Percentiles rank a stretch among this genome's conserved stretches.
These are phyloP conservation scores for Coremacera marginata DNA, from an alignment of 2,888 invertebrate genomes.

Conservation along the genomic window DNA sequence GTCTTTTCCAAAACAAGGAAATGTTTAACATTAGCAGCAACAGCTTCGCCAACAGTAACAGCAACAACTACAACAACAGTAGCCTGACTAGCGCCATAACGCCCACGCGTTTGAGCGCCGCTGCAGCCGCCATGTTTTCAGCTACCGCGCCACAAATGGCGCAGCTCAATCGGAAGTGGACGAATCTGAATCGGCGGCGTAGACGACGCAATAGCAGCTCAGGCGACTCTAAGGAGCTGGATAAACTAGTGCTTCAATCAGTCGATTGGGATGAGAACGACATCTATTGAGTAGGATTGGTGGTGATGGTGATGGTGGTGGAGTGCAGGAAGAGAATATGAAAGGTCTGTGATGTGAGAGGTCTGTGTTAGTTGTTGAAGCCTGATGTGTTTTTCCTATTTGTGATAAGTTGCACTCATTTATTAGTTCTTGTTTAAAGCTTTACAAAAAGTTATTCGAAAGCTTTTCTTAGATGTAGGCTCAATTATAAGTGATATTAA, in stretches of 20 bases:
- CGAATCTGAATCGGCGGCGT: constrained; percentile 63
- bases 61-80: constrained; percentile 40
- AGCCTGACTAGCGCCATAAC: constrained; percentile 59
- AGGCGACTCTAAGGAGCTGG: constrained; percentile 67
- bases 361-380: background rate
- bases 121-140: constrained; percentile 62
- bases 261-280: constrained; percentile 70
- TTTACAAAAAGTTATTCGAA: background rate
- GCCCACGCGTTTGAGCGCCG: constrained; percentile 62
- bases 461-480: background rate
- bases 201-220: constrained; percentile 66
- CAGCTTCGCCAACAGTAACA: constrained; percentile 42
- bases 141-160: constrained; percentile 67
- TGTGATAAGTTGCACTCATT: background rate
- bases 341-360: background rate
- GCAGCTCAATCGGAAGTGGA: constrained; percentile 67
- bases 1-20: constrained; percentile 63
- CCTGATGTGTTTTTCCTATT: background rate
- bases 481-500: background rate
- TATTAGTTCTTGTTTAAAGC: background rate
- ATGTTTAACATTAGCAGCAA: constrained; percentile 57
- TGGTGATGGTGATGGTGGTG: background rate
- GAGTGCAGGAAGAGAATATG: background rate
- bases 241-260: constrained; percentile 68
- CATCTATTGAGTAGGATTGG: constrained; percentile 60